Evolutionary conservation across 53 echinoderm and acorn worm genomes (phyloP).

Genomic region (Henricia sp.): DNA sequence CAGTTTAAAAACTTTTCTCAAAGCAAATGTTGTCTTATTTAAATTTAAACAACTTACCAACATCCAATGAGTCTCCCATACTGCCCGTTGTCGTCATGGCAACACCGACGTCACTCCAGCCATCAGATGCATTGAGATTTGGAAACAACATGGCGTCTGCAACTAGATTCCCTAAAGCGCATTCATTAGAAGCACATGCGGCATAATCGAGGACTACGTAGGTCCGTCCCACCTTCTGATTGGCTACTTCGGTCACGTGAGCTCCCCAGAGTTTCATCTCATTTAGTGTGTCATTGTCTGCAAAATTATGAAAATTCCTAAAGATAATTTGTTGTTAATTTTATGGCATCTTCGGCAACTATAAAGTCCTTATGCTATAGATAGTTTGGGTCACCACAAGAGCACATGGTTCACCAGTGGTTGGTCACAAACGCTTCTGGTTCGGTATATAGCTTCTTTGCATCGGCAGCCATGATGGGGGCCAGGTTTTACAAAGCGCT

Average conservation of each 20-base stretch:
- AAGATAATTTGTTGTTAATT: too few species aligned
- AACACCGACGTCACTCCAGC: conserved; percentile 69
- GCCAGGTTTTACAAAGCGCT: too few species aligned
- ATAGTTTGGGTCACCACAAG: too few species aligned
- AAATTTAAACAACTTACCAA: conserved; percentile 14
- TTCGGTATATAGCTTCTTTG: too few species aligned
- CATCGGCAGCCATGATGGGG: too few species aligned
- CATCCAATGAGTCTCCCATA: conserved; percentile 23
- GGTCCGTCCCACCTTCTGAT: conserved; percentile 31
- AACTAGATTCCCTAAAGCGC: conserved; percentile 59
- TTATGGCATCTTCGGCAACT: too few species aligned
- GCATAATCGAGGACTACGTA: conserved; percentile 23
- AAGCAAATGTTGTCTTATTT: not conserved
- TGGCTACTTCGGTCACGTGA: conserved; percentile 34
- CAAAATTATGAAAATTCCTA: not conserved
- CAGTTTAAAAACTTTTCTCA: not conserved
- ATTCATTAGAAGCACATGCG: conserved; percentile 30
- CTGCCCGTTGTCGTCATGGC: conserved; percentile 47
- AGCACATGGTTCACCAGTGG: too few species aligned
- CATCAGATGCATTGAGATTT: conserved; percentile 42
- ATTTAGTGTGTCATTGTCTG: conserved; percentile 51
- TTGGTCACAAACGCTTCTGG: too few species aligned
- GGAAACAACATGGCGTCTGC: conserved; percentile 64
- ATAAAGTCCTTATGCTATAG: too few species aligned
- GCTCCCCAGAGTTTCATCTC: conserved; percentile 54